Conservation (phyloP, 2,797 vertebrate species). For the Ptychobarbus kaznakovi region DNA sequence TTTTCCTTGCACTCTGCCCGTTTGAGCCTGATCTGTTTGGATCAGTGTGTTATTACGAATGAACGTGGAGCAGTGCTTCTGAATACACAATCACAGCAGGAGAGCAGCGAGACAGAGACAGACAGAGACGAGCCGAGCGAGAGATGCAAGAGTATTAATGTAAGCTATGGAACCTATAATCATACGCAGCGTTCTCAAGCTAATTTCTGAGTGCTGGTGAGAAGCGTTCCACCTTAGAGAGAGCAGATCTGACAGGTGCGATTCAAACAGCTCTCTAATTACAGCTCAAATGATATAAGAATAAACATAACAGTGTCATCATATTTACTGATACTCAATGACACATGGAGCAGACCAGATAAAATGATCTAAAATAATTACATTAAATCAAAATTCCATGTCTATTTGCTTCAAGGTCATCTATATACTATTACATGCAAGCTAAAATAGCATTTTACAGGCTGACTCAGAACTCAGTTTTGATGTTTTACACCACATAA, state of each 20-base stretch:
- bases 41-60: constrained; percentile 48
- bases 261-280: background rate
- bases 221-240: background rate
- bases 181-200: background rate
- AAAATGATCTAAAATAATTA: too few relatives aligned
- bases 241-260: constrained; percentile 16
- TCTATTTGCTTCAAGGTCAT: background rate
- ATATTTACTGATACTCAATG: background rate
- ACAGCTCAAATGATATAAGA: background rate
- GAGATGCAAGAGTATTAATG: constrained; percentile 50
- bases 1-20: constrained; percentile 32
- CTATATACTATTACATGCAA: background rate
- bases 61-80: constrained; percentile 36
- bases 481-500: background rate
- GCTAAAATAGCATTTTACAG: background rate
- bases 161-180: constrained; percentile 49
- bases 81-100: constrained; percentile 42
- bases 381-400: background rate
- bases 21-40: constrained; percentile 46
- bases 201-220: background rate
- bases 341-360: background rate
- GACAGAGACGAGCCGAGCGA: constrained; percentile 15
- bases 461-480: background rate
- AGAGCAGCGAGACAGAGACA: constrained; percentile 34
- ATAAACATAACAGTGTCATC: background rate